Conservation (phyloP, 2,888 invertebrate genomes). For the Scaptodrosophila latifasciaeformis region DNA sequence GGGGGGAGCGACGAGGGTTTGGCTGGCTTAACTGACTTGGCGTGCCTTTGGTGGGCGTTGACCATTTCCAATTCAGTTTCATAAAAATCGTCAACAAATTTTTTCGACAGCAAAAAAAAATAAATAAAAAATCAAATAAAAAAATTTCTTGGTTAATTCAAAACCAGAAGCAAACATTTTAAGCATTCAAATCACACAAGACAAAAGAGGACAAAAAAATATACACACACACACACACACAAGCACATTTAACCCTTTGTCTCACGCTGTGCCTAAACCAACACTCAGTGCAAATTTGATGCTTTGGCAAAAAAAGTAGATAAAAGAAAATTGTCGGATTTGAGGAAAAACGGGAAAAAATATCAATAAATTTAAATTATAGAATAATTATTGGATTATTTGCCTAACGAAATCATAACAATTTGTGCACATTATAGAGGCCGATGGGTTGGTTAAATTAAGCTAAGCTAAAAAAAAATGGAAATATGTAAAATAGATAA, state of each 20-base stretch:
- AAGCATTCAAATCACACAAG: not conserved
- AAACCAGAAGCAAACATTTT: no score
- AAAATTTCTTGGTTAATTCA: no score
- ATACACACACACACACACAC: slow-evolving; percentile 31
- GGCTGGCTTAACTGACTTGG: slow-evolving; percentile 15
- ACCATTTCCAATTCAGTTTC: slow-evolving; percentile 23
- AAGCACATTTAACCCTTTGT: not conserved
- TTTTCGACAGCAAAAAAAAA: no score
- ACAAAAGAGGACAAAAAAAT: no score
- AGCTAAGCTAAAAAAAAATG: no score
- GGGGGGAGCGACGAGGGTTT: not conserved
- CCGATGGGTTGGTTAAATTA: not conserved
- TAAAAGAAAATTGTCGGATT: not conserved
- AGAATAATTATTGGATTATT: slow-evolving; percentile 35
- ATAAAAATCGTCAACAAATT: slow-evolving; percentile 65
- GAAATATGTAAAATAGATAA: no score
- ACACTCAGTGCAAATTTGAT: no score
- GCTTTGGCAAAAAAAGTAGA: no score
- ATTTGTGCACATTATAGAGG: slow-evolving; percentile 54
- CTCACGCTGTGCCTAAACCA: not conserved
- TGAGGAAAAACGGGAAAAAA: not conserved
- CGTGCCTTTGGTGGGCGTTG: slow-evolving; percentile 30
- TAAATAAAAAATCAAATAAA: no score
- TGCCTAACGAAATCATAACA: slow-evolving; percentile 52
- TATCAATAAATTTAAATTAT: slow-evolving; percentile 43